phyloP scores from a whole-genome alignment of 1,140 invertebrate genomes.

The Eupristina koningsbergeri region DNA sequence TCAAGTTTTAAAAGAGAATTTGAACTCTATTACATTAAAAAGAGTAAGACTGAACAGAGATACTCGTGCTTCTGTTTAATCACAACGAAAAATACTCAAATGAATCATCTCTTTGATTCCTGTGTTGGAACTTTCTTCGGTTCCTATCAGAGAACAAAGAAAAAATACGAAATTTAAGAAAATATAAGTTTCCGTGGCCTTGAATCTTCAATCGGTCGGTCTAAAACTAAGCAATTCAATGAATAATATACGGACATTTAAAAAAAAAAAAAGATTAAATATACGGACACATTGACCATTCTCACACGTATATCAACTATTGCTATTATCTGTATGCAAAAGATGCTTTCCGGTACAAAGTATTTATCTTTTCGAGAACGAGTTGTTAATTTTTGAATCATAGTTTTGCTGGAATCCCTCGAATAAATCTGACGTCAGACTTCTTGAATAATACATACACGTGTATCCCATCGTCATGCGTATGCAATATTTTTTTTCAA shows the following conservation, averaged over 20 bases:
- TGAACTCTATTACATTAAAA: no score
- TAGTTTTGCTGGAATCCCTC: neutral
- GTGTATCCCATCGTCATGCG: neutral
- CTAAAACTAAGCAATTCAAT: neutral
- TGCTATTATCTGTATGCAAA: neutral
- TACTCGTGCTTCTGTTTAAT: neutral
- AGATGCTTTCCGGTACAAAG: neutral
- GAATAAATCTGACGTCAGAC: neutral
- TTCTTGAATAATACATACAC: neutral
- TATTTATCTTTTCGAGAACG: neutral
- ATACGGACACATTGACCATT: neutral
- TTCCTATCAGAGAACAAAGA: neutral
- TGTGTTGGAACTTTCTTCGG: neutral
- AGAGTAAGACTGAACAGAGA: no score
- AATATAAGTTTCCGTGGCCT: neutral
- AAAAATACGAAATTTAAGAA: neutral
- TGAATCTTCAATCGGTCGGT: neutral
- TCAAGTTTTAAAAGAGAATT: no score
- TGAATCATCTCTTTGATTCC: constrained; percentile 28
- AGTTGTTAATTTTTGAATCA: neutral
- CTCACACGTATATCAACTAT: neutral
- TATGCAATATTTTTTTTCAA: neutral
- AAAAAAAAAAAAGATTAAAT: neutral
- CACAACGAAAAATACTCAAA: neutral
- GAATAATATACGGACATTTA: neutral